Evolutionary conservation across 2,888 invertebrate genomes (phyloP).

Genomic region (Andrena camellia): DNA sequence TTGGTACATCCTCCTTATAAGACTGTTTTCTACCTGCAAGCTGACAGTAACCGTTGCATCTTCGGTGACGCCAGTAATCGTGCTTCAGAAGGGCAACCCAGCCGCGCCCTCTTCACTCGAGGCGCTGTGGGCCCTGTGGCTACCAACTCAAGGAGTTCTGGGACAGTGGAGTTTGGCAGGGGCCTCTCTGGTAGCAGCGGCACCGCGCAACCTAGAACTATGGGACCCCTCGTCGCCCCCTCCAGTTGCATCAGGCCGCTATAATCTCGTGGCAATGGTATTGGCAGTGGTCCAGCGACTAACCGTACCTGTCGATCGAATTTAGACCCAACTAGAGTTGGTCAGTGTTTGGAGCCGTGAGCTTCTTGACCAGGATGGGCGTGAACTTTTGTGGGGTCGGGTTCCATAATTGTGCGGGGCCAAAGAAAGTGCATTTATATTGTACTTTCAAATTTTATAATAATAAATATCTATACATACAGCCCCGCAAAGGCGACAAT

Average conservation of each 20-base stretch:
- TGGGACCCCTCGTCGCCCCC: constrained; percentile 82
- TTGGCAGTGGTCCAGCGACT: constrained; percentile 84
- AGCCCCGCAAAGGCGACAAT: too few relatives aligned
- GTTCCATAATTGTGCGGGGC: too few relatives aligned
- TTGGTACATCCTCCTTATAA: too few relatives aligned
- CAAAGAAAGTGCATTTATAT: too few relatives aligned
- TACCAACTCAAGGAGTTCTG: constrained; percentile 82
- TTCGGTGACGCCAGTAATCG: constrained; percentile 84
- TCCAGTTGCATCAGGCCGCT: constrained; percentile 85
- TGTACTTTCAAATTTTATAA: too few relatives aligned
- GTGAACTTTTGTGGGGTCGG: too few relatives aligned
- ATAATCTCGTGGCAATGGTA: constrained; percentile 84
- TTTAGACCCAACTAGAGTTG: neutral
- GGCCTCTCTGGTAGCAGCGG: constrained; percentile 82
- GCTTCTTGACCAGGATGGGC: neutral
- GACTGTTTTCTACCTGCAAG: constrained; percentile 81
- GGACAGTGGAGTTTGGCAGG: constrained; percentile 79
- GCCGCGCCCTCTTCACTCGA: constrained; percentile 80
- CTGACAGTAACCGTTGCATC: constrained; percentile 85
- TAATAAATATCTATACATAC: too few relatives aligned
- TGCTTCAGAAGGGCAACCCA: constrained; percentile 84
- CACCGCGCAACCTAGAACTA: constrained; percentile 86
- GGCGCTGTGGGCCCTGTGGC: constrained; percentile 83
- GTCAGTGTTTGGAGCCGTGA: neutral
- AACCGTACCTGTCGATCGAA: constrained; percentile 83